Base-by-base conservation (phyloP, 2,113 vertebrate genomes). In the Catharus fuscescens region DNA sequence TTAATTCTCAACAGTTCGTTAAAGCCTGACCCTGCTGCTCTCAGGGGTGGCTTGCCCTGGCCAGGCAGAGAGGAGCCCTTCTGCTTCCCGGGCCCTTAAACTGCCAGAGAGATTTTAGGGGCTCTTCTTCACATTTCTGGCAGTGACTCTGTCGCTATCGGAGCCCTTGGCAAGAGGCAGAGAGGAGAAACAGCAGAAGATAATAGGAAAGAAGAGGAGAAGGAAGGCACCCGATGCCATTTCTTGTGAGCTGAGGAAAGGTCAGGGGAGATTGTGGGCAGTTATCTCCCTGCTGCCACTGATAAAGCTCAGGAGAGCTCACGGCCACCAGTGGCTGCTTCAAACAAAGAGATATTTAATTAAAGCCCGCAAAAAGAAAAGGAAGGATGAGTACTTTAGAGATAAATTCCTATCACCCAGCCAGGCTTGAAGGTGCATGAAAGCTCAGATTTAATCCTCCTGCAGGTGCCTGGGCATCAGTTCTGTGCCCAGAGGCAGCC, bases 1-100 rank as follows among this genome's bases (percentile, higher is more conserved):
- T 97, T 97, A 95, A 98, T 97, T 96, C 97, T 95, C 88, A 36
- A 32, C 95, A 97, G 96, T 97, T 98, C 97, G 93, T 98, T 98
- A 98, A 97, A 98, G 92, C 3, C 67, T 97, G 98, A 98, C 97
- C 97, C 97, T 93, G 93, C 34, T 78, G 93, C 88, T 96, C 90
- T 48, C 73, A 31, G 77, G 9, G 4, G 32, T 80, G 53, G 88
- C 96, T 85, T 16, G 8, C 7, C 28, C 73, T 38, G 93, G 96
- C 96, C 97, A 88, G 94, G 36, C 65, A 91, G 88, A 89, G 93
- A 72, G 44, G 26, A 76, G 65, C 85, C 67, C 93, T 86, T 81
- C 95, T 86, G 92, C 96, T 96, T 92, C 94, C 83, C 79, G 85
- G 92, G 86, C 94, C 61, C 44, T 97, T 93, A 92, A 97, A 93